phyloP scores from a whole-genome alignment of 2,113 vertebrate genomes.

The Xenotilapia flavipinnis region DNA sequence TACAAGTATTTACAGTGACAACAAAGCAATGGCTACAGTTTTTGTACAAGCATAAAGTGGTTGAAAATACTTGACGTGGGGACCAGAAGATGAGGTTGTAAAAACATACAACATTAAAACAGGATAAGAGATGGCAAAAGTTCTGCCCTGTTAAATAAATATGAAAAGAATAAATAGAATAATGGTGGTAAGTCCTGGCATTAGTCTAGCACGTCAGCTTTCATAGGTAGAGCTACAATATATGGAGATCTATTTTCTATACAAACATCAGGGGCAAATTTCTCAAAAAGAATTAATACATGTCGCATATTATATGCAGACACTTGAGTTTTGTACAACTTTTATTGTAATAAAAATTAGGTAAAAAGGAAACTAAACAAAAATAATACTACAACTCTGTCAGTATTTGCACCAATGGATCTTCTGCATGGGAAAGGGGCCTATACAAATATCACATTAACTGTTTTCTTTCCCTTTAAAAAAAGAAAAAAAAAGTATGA shows the following conservation, averaged over 20 bases:
- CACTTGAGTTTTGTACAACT: not conserved
- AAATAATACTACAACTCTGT: not conserved
- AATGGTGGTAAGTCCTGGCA: not conserved
- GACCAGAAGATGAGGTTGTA: not conserved
- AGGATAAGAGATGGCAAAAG: not conserved
- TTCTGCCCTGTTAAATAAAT: constrained; percentile 48
- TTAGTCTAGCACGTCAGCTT: not conserved
- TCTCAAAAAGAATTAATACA: not conserved
- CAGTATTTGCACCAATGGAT: not conserved
- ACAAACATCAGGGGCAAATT: not conserved
- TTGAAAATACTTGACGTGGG: not conserved
- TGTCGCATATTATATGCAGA: not conserved
- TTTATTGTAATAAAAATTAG: not conserved
- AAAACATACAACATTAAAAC: constrained; percentile 16
- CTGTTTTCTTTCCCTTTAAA: constrained; percentile 40
- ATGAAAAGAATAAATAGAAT: constrained; percentile 52
- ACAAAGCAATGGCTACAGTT: constrained; percentile 4
- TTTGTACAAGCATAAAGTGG: constrained; percentile 22
- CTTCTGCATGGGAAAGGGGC: not conserved
- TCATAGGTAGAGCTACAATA: not conserved
- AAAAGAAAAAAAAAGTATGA: not conserved
- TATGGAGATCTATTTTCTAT: not conserved
- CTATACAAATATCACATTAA: not conserved
- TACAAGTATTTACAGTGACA: constrained; percentile 66
- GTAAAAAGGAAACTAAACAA: not conserved